Percentiles rank a stretch among this genome's conserved stretches.
These are phyloP conservation scores for Zygogramma bicolorata DNA, from an alignment of 2,888 invertebrate species.

Conservation along the genomic window DNA sequence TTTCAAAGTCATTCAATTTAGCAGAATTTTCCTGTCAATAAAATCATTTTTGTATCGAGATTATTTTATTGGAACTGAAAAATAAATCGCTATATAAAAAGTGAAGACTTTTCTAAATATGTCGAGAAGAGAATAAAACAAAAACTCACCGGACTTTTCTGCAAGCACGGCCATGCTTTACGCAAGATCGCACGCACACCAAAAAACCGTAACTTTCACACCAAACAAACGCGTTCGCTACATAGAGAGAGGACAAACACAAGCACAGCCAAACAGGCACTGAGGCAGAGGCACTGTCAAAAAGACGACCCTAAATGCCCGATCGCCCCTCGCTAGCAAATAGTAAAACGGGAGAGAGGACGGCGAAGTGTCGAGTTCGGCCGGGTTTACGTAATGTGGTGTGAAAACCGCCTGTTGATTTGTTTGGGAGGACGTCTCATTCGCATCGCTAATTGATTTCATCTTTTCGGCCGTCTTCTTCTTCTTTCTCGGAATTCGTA, in stretches of 20 bases:
- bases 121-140: no score
- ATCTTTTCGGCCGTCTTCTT: not conserved
- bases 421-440: constrained; percentile 13
- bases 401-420: constrained; percentile 42
- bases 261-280: constrained; percentile 32
- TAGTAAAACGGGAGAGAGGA: constrained; percentile 29
- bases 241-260: constrained; percentile 27
- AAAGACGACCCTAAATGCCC: constrained; percentile 31
- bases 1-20: no score
- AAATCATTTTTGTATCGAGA: no score
- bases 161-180: not conserved
- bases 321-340: constrained; percentile 32
- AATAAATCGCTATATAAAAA: no score
- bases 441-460: constrained; percentile 1
- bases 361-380: constrained; percentile 9
- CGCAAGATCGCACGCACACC: not conserved
- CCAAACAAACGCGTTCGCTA: not conserved
- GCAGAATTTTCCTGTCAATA: no score
- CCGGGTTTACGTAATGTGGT: constrained; percentile 19
- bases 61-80: no score
- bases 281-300: constrained; percentile 32
- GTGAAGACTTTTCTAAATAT: no score
- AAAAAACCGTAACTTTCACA: not conserved
- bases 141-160: not conserved
- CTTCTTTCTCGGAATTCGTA: not conserved